phyloP scores from a whole-genome alignment of 2,113 vertebrate species.

The Catagonus wagneri region DNA sequence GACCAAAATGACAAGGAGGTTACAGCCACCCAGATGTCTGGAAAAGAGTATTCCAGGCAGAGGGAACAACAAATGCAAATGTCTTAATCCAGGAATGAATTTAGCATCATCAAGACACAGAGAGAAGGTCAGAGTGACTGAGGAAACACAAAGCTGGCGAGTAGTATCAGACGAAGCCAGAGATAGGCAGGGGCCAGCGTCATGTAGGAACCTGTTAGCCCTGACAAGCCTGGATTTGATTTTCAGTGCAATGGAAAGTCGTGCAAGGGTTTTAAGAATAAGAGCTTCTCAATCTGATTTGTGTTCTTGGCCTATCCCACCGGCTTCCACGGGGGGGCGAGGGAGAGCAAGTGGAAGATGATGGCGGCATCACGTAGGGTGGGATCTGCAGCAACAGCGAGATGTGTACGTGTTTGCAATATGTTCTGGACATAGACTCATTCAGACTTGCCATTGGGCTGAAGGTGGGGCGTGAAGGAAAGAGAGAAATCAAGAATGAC shows the following conservation, averaged over 20 bases:
- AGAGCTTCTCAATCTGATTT: background rate
- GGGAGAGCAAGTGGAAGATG: background rate
- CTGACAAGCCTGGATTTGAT: background rate
- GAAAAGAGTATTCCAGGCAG: background rate
- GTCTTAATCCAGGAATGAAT: slow-evolving; percentile 46
- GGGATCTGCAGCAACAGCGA: background rate
- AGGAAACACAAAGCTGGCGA: background rate
- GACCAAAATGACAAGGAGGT: slow-evolving; percentile 34
- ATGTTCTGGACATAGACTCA: background rate
- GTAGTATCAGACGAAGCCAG: background rate
- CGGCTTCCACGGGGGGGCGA: background rate
- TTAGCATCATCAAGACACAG: slow-evolving; percentile 17
- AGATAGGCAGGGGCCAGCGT: background rate
- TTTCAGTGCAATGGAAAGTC: background rate
- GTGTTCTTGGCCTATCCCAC: background rate
- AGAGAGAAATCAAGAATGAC: background rate
- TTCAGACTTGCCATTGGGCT: background rate
- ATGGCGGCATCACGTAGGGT: background rate
- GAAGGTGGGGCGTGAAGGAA: background rate
- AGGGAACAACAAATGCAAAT: slow-evolving; percentile 40
- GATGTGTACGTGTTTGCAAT: background rate
- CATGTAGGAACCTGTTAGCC: background rate
- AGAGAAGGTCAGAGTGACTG: background rate
- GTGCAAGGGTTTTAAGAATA: background rate
- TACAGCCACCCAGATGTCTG: background rate